A percentile compares a stretch with the other conserved stretches of the same genome.
Conservation (phyloP, 53 echinoderm and acorn worm genomes). For the Stichopus horrens region DNA sequence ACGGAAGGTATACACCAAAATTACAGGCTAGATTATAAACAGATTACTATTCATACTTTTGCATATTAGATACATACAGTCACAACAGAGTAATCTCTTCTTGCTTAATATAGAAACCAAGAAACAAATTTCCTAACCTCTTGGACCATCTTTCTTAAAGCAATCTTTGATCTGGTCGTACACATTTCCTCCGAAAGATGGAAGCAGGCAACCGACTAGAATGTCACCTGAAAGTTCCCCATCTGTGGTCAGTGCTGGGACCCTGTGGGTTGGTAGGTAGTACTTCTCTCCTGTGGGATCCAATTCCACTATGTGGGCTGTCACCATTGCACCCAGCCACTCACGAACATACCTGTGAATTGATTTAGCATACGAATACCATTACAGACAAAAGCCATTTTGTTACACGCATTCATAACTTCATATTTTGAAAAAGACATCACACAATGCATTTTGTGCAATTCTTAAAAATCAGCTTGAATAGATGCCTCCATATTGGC, state of each 20-base stretch:
- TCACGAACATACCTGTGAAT: slow-evolving; percentile 49
- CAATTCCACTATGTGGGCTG: slow-evolving; percentile 36
- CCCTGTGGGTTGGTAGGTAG: slow-evolving; percentile 45
- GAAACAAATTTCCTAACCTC: neutral
- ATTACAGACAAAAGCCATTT: too few relatives aligned
- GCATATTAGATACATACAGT: too few relatives aligned
- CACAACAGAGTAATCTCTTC: neutral
- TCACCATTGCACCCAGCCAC: slow-evolving; percentile 52
- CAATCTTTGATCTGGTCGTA: slow-evolving; percentile 3
- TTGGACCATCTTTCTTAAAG: slow-evolving; percentile 36
- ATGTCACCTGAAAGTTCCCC: neutral
- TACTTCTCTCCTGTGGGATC: slow-evolving; percentile 49
- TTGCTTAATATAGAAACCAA: neutral
- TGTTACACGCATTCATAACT: too few relatives aligned
- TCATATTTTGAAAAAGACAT: too few relatives aligned
- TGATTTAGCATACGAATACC: too few relatives aligned
- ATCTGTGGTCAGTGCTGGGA: neutral
- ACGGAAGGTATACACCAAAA: neutral
- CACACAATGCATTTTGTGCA: too few relatives aligned
- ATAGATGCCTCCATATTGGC: too few relatives aligned
- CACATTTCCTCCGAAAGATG: slow-evolving; percentile 16
- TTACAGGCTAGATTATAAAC: too few relatives aligned
- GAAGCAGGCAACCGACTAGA: neutral
- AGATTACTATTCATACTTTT: too few relatives aligned
- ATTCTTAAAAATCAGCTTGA: too few relatives aligned